phyloP scores from a whole-genome alignment of 2,888 invertebrate species.

The Fragum whitleyi region DNA sequence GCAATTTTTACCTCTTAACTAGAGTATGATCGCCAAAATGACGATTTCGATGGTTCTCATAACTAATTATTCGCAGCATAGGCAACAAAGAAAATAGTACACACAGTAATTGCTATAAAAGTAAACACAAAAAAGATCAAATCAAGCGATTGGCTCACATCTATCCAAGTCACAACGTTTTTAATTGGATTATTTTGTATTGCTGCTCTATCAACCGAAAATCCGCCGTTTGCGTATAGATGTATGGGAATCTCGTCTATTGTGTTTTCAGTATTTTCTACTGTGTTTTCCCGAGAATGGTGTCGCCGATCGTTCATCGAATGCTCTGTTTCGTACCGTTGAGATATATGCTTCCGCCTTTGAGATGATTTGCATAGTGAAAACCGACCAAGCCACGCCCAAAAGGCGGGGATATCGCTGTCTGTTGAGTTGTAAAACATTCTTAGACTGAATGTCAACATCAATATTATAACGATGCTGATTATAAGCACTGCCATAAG shows the following conservation, averaged over 20 bases:
- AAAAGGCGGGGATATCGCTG: neutral
- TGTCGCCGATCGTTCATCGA: neutral
- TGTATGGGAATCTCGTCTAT: neutral
- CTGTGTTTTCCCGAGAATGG: neutral
- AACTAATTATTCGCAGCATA: neutral
- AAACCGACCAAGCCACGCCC: constrained; percentile 1
- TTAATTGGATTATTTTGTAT: neutral
- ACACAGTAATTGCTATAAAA: neutral
- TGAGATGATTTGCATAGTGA: neutral
- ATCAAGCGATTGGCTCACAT: neutral
- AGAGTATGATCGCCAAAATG: too few relatives aligned
- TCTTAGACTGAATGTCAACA: neutral
- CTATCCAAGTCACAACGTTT: neutral
- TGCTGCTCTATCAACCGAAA: neutral
- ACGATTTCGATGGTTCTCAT: too few relatives aligned
- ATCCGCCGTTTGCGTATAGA: neutral
- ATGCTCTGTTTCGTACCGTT: neutral
- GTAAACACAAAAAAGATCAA: neutral
- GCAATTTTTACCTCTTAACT: too few relatives aligned
- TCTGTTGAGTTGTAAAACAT: neutral
- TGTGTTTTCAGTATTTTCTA: neutral
- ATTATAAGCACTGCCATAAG: neutral
- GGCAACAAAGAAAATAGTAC: neutral
- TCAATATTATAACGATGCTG: neutral
- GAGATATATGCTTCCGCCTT: neutral